These are phyloP conservation scores for Cyprinus carpio DNA, from an alignment of 2,113 vertebrate genomes.

Conservation along the genomic window DNA sequence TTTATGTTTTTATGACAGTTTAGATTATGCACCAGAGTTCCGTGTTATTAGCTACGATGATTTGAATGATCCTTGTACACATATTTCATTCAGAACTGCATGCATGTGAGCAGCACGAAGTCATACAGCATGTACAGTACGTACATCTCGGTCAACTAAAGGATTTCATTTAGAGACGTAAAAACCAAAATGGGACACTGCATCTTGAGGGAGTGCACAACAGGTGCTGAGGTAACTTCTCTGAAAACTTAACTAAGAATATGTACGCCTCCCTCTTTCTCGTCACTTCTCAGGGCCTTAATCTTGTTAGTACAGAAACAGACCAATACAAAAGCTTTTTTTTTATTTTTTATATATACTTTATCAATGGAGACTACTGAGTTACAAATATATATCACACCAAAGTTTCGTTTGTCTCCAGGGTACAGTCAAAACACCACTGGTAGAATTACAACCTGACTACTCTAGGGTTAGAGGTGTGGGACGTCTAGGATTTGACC, in stretches of 20 bases:
- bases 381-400: conserved; percentile 35
- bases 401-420: conserved; percentile 50
- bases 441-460: conserved; percentile 11
- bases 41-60: background rate
- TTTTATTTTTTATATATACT: background rate
- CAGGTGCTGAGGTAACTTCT: conserved; percentile 22
- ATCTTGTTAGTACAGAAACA: conserved; percentile 39
- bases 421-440: background rate
- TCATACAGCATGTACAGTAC: background rate
- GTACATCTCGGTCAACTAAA: background rate
- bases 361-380: conserved; percentile 49
- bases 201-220: background rate
- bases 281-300: conserved; percentile 50
- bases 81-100: background rate
- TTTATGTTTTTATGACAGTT: background rate
- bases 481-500: conserved; percentile 11
- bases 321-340: conserved; percentile 27
- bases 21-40: background rate
- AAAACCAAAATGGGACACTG: conserved; percentile 37
- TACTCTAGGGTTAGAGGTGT: background rate
- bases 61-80: conserved; percentile 25
- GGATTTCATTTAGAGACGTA: background rate
- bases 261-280: conserved; percentile 2
- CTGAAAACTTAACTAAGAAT: background rate
- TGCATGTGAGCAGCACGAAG: background rate